Evolutionary conservation across 2,888 invertebrate species (phyloP).

Genomic region (Meliscaeva auricollis): DNA sequence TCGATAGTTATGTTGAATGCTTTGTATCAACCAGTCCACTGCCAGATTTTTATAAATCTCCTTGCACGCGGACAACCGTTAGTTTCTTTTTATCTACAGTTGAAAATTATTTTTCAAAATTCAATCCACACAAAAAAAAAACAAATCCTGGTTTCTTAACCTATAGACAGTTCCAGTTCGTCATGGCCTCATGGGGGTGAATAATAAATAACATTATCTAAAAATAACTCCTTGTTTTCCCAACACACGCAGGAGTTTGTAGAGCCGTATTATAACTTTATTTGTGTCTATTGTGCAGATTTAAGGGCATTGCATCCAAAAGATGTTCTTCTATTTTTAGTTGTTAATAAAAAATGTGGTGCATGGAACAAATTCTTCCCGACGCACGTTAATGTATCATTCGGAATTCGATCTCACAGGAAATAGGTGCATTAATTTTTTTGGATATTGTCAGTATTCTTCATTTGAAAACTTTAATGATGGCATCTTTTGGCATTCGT

Average conservation of each 20-base stretch:
- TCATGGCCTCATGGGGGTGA: slow-evolving; percentile 38
- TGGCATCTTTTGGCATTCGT: slow-evolving; percentile 81
- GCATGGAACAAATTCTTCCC: slow-evolving; percentile 19
- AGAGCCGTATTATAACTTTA: slow-evolving; percentile 12
- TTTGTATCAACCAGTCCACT: no score
- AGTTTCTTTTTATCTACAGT: no score
- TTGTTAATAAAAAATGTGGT: neutral
- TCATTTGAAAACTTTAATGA: slow-evolving; percentile 48
- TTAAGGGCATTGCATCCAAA: slow-evolving; percentile 42
- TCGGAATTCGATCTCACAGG: slow-evolving; percentile 36
- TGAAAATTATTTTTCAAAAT: slow-evolving; percentile 18
- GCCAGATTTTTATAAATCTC: no score
- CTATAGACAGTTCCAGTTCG: slow-evolving; percentile 30
- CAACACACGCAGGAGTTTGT: slow-evolving; percentile 12
- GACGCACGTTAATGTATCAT: slow-evolving; percentile 27
- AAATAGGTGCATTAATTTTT: slow-evolving; percentile 13
- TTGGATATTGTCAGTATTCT: no score
- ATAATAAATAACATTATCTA: slow-evolving; percentile 36
- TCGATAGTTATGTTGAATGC: no score
- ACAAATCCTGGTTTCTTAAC: slow-evolving; percentile 53
- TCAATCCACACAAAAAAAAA: slow-evolving; percentile 23
- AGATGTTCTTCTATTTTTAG: slow-evolving; percentile 65
- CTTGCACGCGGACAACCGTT: no score
- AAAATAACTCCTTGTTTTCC: slow-evolving; percentile 34
- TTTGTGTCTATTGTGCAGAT: slow-evolving; percentile 27